phyloP scores from a whole-genome alignment of 2,797 vertebrate species.

The Pitangus sulphuratus region DNA sequence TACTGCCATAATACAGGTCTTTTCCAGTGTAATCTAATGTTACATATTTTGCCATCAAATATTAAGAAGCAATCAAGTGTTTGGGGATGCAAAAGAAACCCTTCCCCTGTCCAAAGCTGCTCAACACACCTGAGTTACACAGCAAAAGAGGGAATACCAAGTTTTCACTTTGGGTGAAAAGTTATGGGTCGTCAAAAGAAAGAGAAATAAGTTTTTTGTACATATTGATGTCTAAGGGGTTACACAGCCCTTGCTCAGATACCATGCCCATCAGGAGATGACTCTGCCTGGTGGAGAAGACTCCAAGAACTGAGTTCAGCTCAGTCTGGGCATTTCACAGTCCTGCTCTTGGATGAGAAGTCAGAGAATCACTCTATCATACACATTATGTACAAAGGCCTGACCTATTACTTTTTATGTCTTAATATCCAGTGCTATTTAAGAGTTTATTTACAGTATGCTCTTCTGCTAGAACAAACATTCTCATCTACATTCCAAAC shows the following conservation, averaged over 20 bases:
- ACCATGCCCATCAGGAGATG: rapidly evolving
- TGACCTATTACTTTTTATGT: not conserved
- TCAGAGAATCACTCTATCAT: not conserved
- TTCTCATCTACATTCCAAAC: not conserved
- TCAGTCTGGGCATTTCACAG: not conserved
- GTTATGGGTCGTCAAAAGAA: not conserved
- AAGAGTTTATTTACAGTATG: not conserved
- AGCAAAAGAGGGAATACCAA: not conserved
- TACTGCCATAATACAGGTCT: not conserved
- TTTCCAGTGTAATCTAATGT: not conserved
- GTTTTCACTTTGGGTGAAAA: not conserved
- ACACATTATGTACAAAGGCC: not conserved
- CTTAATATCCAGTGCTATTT: not conserved
- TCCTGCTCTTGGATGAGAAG: not conserved
- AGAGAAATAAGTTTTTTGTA: not conserved
- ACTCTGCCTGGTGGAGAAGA: not conserved
- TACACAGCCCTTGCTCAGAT: not conserved
- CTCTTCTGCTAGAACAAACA: not conserved
- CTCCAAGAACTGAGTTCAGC: not conserved
- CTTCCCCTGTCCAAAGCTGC: not conserved
- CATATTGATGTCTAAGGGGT: not conserved
- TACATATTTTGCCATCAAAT: not conserved
- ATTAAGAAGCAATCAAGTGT: not conserved
- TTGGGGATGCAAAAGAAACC: not conserved
- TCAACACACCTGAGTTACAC: not conserved